A percentile compares a stretch with the other conserved stretches of the same genome.
Evolutionary conservation across 2,113 vertebrate genomes (phyloP).

Genomic region (Pangasianodon hypophthalmus): DNA sequence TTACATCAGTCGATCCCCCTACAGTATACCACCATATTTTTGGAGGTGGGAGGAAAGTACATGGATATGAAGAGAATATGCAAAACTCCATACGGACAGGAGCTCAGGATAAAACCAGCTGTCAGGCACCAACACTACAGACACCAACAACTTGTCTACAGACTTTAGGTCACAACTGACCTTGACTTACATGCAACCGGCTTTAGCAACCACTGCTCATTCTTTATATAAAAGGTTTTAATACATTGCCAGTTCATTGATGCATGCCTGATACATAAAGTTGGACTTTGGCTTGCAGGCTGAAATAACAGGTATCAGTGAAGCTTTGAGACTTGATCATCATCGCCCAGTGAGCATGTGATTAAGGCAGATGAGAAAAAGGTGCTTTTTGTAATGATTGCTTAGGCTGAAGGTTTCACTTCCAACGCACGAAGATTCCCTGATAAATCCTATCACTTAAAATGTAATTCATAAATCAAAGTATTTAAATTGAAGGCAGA

Average conservation of each 20-base stretch:
- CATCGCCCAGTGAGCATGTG: not conserved
- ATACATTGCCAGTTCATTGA: not conserved
- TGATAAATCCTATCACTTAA: not conserved
- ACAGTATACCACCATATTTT: not conserved
- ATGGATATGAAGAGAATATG: not conserved
- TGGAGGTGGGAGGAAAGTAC: not conserved
- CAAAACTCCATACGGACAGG: not conserved
- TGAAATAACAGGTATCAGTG: not conserved
- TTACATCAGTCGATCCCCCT: not conserved
- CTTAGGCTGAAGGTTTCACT: not conserved
- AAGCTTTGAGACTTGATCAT: not conserved
- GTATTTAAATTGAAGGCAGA: not conserved
- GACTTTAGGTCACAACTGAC: not conserved
- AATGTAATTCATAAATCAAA: not conserved
- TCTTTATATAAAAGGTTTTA: not conserved
- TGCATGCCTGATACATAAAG: not conserved
- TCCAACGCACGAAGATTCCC: not conserved
- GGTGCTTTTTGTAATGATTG: not conserved
- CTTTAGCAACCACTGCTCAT: not conserved
- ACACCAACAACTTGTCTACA: not conserved
- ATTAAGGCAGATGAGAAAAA: conserved; percentile 2
- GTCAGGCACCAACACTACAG: not conserved
- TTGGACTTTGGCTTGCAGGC: not conserved
- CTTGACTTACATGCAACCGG: not conserved
- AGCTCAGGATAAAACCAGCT: not conserved